Base-by-base conservation (phyloP, 2,113 vertebrate species). In the Hippoglossus stenolepis region DNA sequence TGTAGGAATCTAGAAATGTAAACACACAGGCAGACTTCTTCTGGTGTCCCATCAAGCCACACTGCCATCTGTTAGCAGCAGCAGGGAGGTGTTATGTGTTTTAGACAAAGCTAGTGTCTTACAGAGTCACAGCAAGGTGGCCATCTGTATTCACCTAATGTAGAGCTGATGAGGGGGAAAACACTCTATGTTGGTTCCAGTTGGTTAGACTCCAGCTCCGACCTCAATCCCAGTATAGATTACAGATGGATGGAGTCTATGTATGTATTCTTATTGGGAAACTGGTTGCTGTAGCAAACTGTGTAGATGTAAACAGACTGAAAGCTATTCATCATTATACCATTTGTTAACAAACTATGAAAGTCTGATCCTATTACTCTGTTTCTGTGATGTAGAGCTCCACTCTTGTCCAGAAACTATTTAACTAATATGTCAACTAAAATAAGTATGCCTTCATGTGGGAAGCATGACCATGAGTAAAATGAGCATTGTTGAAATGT, bases 51-150 rank as follows among this genome's bases (percentile, higher is more conserved):
- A 73, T 76, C 86, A 89, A 47, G 43, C 11, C 20, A 13, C 0
- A 8, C 54, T 71, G 65, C 87, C 84, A 87, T 89, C 87, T 88
- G 84, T 54, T 53, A 51, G 63, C 73, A 62, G 73, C 74, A 85
- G 60, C 75, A 84, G 65, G 85, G 26, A 75, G 51, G 51, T 9
- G 51, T 54, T 9, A 21, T 21, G 18, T 54, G 18, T n/a, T 54
- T 8, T 20, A 51, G 49, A 51, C 18, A 20, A 20, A 51, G 49
- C 18, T 51, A 9, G 15, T 54, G 70, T 68, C 72, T 63, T 54
- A 77, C 69, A 18, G 87, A 57, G 59, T 70, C 70, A 28, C 83
- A 65, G 73, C n/a, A 15, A 1, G 26, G 5, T 43, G 11, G 26
- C 72, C 84, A 60, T 79, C 78, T 80, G 69, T 56, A 60, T 40